phyloP scores from a whole-genome alignment of 2,113 vertebrate species.

The Campylorhamphus procurvoides region DNA sequence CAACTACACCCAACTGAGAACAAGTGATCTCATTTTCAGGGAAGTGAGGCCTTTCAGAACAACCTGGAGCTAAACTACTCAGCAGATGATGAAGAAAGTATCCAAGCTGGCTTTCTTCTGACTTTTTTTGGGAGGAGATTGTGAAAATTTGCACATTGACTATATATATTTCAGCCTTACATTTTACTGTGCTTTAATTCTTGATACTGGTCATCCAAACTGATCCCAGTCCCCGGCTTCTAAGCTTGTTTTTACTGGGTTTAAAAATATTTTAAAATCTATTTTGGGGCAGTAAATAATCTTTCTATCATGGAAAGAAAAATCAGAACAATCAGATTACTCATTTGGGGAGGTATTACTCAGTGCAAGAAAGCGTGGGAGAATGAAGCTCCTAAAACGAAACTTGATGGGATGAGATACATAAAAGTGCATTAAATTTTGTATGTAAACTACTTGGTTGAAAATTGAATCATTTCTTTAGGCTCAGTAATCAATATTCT shows the following conservation, averaged over 20 bases:
- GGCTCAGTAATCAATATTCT: neutral
- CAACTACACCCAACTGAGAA: neutral
- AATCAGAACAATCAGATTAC: conserved; percentile 47
- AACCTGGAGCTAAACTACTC: neutral
- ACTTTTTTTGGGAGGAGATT: neutral
- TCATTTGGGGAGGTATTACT: conserved; percentile 30
- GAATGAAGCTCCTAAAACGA: conserved; percentile 5
- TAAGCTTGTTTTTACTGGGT: neutral
- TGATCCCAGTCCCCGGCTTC: neutral
- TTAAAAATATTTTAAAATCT: neutral
- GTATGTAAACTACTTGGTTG: neutral
- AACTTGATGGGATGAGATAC: neutral
- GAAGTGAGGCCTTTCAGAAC: neutral
- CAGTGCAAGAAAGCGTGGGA: conserved; percentile 43
- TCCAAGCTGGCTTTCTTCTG: neutral
- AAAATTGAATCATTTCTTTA: neutral
- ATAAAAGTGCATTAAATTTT: neutral
- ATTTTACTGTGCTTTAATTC: neutral
- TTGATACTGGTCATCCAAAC: neutral
- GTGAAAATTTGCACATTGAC: neutral
- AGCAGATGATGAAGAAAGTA: neutral
- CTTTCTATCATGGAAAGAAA: neutral
- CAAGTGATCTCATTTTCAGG: neutral
- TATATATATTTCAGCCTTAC: neutral
- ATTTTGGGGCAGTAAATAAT: conserved; percentile 25